Evolutionary conservation across 1,140 invertebrate species (phyloP), one percentile per base, ranked within the genome.

Genomic region (Eupristina koningsbergeri): DNA sequence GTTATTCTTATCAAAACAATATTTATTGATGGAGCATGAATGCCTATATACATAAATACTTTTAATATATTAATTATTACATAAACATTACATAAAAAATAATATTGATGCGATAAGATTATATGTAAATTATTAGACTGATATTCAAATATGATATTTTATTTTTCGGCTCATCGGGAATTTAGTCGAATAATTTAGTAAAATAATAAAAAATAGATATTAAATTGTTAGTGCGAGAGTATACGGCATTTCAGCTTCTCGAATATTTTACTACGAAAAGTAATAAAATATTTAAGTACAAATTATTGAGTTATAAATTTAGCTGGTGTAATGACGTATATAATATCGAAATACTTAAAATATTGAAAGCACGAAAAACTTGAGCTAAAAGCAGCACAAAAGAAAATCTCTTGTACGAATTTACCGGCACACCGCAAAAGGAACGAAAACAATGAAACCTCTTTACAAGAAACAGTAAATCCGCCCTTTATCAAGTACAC

Each of bases 41-140:
- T 6, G n/a, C 61, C 29, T 6, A 19, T 67, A 41, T n/a, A 67
- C 29, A 31, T 69, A 41, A 67, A 79, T 69, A 39, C 31, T 26
- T 39, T n/a, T 13, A 13, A 17, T 13, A 29, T 58, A 58, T 71
- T 71, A 80, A 80, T 71, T 80, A 71, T 71, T 53, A 80, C 34
- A 69, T 69, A 67, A 80, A 47, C 5, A 41, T 34, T 45, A 7
- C 13, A n/a, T n/a, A n/a, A n/a, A n/a, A 45, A 67, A 69, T 45
- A 47, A 67, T n/a, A 45, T 31, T 17, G 13, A 47, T 31, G n/a
- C 22, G 58, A 67, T 71, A 47, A 26, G n/a, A 50, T 69, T 26
- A 31, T 26, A 80, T 11, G 78, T 36, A 67, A 31, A 79, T 47
- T 47, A 17, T 26, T 2, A 9, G 22, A 3, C 26, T 26, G 26